Conservation (phyloP, 1,140 invertebrate genomes). For the Papilio aristodemus region DNA sequence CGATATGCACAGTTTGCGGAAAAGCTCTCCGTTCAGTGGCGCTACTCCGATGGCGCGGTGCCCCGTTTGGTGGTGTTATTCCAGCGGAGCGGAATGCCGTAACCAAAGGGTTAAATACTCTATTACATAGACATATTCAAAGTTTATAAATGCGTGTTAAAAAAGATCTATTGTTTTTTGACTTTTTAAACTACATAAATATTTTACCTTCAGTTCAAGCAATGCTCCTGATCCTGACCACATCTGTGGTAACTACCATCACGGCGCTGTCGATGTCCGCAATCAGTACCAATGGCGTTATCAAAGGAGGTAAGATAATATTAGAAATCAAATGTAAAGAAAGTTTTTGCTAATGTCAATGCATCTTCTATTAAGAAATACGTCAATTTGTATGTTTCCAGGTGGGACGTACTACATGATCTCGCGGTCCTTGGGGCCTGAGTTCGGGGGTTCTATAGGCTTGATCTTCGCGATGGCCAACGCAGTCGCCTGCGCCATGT, state of each 20-base stretch:
- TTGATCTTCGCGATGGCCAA: conserved; percentile 95
- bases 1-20: too few relatives aligned
- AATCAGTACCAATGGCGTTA: conserved; percentile 96
- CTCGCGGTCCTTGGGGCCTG: conserved; percentile 95
- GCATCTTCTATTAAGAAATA: background rate
- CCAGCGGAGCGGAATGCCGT: too few relatives aligned
- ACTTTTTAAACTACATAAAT: background rate
- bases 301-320: conserved; percentile 90
- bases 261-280: conserved; percentile 98
- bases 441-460: conserved; percentile 96
- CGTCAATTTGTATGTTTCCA: conserved; percentile 58
- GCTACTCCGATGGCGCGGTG: too few relatives aligned
- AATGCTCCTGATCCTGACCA: conserved; percentile 89
- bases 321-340: too few relatives aligned
- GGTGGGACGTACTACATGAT: conserved; percentile 99
- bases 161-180: background rate
- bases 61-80: too few relatives aligned
- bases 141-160: too few relatives aligned
- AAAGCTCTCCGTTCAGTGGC: too few relatives aligned
- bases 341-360: too few relatives aligned
- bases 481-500: conserved; percentile 98
- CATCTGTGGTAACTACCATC: conserved; percentile 93
- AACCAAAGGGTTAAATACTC: too few relatives aligned
- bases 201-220: conserved; percentile 83
- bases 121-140: too few relatives aligned